Evolutionary conservation across 2,888 invertebrate species (phyloP), one percentile per base, ranked within the genome.

Genomic region (Branchipolynoe longqiensis): DNA sequence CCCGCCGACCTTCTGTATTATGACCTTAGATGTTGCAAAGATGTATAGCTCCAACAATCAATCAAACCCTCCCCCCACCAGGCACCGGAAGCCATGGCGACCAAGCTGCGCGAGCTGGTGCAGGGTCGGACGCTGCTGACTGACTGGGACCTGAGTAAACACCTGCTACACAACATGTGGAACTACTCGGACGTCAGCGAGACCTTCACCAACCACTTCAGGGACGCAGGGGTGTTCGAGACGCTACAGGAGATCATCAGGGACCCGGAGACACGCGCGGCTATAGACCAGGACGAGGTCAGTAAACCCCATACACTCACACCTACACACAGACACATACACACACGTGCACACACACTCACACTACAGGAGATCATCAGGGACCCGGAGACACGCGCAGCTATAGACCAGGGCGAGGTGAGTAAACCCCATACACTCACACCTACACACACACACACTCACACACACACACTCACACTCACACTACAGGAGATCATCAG

Each of bases 151-250:
- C n/a, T 84, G 41, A 28, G 54, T 31, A 84, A 84, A 33, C 62
- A 84, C 69, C 36, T 84, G 33, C 69, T 84, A 0, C 84, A 84
- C 73, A 84, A 84, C 84, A 84, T 84, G 84, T 84, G 84, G 84
- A 84, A 84, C 69, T 84, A 84, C 73, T 64, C 48, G 0, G 84
- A 84, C 73, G 69, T 84, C 69, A 84, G 69, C 33, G 84, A 84
- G 48, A 18, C 40, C 31, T 84, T 84, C 84, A 84, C 84, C 28
- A 40, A 62, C 69, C 62, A 62, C 64, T 84, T 84, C 69, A 36
- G 69, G 69, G 62, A 84, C 48, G 62, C 64, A 1, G 84, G 73
- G 25, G 84, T 84, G n/a, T 84, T 84, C 28, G 48, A 64, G 41
- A 48, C 48, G 3, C 73, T 84, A 1, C 84, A 84, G 62, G 64